Percentiles rank a stretch among this genome's conserved stretches.
These are phyloP conservation scores for Galago senegalensis DNA, from an alignment of 2,797 vertebrate genomes.

Conservation along the genomic window DNA sequence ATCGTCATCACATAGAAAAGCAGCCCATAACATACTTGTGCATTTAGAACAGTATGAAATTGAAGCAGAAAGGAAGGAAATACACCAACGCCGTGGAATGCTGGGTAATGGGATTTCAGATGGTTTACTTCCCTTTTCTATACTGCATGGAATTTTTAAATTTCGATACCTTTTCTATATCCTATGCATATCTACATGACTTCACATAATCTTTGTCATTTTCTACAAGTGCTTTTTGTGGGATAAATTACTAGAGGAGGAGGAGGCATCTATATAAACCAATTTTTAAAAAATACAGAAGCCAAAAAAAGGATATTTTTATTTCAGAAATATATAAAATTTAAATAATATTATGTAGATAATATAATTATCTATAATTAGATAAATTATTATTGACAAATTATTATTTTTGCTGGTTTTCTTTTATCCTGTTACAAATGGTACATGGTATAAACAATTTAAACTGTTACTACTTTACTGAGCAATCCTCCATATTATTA, in stretches of 20 bases:
- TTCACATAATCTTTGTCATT: not conserved
- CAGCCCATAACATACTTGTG: not conserved
- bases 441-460: not conserved
- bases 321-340: not conserved
- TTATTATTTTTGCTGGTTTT: not conserved
- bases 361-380: not conserved
- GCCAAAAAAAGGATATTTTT: not conserved
- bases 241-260: conserved; percentile 16
- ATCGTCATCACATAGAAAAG: not conserved
- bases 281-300: not conserved
- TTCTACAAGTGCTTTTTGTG: not conserved
- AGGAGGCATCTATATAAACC: not conserved
- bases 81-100: not conserved
- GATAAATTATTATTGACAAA: no score
- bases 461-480: not conserved
- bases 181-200: not conserved
- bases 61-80: not conserved
- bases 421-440: conserved; percentile 42
- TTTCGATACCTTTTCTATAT: not conserved
- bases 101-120: not conserved
- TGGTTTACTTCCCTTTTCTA: not conserved
- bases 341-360: not conserved
- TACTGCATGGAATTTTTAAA: not conserved
- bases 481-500: not conserved
- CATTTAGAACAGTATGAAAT: not conserved